A percentile compares a stretch with the other conserved stretches of the same genome.
phyloP scores from a whole-genome alignment of 2,888 invertebrate species.

The Notodromas monacha region DNA sequence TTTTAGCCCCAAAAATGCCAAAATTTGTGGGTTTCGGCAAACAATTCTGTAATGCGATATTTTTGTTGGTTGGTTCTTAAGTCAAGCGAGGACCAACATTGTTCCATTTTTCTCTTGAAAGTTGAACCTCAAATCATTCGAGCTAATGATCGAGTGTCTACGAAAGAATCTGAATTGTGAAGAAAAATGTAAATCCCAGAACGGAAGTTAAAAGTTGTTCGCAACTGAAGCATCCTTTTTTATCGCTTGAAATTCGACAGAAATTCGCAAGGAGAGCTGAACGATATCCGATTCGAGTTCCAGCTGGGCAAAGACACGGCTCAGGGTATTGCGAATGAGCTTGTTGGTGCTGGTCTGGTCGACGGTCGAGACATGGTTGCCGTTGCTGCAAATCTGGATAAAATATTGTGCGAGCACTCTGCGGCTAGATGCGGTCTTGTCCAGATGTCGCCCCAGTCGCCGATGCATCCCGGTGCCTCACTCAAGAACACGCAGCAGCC shows the following conservation, averaged over 20 bases:
- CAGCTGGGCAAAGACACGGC: constrained; percentile 56
- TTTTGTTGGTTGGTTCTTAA: too few relatives aligned
- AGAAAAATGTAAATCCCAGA: constrained; percentile 5
- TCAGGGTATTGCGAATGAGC: constrained; percentile 68
- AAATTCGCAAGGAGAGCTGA: constrained; percentile 59
- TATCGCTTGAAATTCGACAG: too few relatives aligned
- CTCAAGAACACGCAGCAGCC: constrained; percentile 4
- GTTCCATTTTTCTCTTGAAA: too few relatives aligned
- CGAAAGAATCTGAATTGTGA: not conserved
- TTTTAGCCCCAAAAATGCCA: too few relatives aligned
- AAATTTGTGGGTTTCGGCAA: too few relatives aligned
- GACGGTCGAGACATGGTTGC: constrained; percentile 61
- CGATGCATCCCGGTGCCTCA: too few relatives aligned
- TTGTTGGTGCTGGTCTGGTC: constrained; percentile 77
- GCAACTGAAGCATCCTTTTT: constrained; percentile 8
- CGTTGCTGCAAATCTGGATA: constrained; percentile 72
- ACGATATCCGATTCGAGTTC: constrained; percentile 92
- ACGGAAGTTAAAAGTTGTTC: not conserved
- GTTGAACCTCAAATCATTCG: too few relatives aligned
- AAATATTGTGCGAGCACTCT: constrained; percentile 40
- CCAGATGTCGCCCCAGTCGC: too few relatives aligned
- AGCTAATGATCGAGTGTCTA: too few relatives aligned
- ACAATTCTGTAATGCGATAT: too few relatives aligned
- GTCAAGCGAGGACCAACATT: too few relatives aligned
- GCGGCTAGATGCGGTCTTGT: too few relatives aligned